Conservation (phyloP, 2,113 vertebrate genomes). For the Channa argus region DNA sequence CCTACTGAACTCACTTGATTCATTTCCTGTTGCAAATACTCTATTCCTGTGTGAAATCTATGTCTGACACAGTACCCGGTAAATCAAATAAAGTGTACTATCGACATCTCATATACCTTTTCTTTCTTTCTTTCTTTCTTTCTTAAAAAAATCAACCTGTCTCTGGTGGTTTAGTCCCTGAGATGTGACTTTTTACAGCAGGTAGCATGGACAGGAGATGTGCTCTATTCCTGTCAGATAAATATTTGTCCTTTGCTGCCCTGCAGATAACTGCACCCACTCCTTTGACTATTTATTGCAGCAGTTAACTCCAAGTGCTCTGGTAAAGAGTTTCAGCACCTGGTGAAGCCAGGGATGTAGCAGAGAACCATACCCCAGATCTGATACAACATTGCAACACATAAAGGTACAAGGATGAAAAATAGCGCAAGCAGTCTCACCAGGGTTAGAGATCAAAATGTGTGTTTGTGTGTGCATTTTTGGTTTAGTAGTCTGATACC, state of each 20-base stretch:
- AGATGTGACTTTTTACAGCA: slow-evolving; percentile 61
- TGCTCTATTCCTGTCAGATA: slow-evolving; percentile 72
- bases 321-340: slow-evolving; percentile 80
- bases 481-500: slow-evolving; percentile 50
- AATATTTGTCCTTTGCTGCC: slow-evolving; percentile 64
- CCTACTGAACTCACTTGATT: background rate
- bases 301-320: slow-evolving; percentile 75
- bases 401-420: slow-evolving; percentile 75
- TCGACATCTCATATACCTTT: slow-evolving; percentile 27
- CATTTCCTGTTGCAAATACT: background rate
- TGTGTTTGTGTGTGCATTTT: slow-evolving; percentile 53
- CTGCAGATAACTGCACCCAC: slow-evolving; percentile 56
- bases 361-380: slow-evolving; percentile 57
- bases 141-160: slow-evolving; percentile 17
- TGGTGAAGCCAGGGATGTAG: slow-evolving; percentile 72
- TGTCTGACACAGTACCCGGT: slow-evolving; percentile 30
- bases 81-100: slow-evolving; percentile 40
- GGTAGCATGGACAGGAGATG: slow-evolving; percentile 65
- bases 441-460: slow-evolving; percentile 68
- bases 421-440: slow-evolving; percentile 56
- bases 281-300: slow-evolving; percentile 74
- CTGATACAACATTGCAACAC: slow-evolving; percentile 70
- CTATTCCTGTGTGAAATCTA: slow-evolving; percentile 35
- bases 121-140: slow-evolving; percentile 24
- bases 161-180: slow-evolving; percentile 33